A percentile compares a stretch with the other conserved stretches of the same genome.
These are phyloP conservation scores for Gambusia affinis DNA, from an alignment of 2,113 vertebrate genomes.

Conservation along the genomic window DNA sequence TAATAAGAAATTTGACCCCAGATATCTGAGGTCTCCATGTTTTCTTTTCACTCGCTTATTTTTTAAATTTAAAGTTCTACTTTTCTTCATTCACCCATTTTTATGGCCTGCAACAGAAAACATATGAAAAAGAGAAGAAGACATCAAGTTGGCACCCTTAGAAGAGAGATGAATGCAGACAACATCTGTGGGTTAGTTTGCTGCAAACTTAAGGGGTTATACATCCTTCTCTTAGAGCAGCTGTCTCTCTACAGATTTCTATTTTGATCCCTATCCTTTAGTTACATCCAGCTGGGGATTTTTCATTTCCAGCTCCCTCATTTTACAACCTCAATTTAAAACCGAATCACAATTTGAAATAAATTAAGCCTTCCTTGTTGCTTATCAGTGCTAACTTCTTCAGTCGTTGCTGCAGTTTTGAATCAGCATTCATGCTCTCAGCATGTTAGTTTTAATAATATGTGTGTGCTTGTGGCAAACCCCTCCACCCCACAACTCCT, in stretches of 20 bases:
- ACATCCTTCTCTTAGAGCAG: conserved; percentile 42
- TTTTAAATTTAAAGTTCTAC: neutral
- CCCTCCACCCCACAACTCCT: conserved; percentile 10
- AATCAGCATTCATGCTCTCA: neutral
- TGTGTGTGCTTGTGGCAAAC: conserved; percentile 25
- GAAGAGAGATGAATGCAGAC: conserved; percentile 9
- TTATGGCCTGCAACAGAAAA: conserved; percentile 56
- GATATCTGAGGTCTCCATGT: conserved; percentile 52
- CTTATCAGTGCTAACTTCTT: conserved; percentile 11
- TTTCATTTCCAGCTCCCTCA: neutral
- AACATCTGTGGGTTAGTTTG: conserved; percentile 12
- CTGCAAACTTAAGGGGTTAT: neutral
- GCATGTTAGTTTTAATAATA: conserved; percentile 52
- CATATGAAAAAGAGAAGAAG: conserved; percentile 23
- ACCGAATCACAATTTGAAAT: neutral
- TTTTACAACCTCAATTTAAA: neutral
- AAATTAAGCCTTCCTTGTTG: neutral
- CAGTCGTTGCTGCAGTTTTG: conserved; percentile 3
- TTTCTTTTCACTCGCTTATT: conserved; percentile 2
- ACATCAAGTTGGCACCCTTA: conserved; percentile 26
- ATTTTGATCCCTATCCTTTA: conserved; percentile 25
- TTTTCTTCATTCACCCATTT: conserved; percentile 7
- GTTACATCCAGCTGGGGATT: conserved; percentile 11
- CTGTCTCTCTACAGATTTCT: conserved; percentile 56
- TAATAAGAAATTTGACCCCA: conserved; percentile 69